Percentiles rank a stretch among this genome's conserved stretches.
phyloP scores from a whole-genome alignment of 2,888 invertebrate genomes.

The Terebella lapidaria region DNA sequence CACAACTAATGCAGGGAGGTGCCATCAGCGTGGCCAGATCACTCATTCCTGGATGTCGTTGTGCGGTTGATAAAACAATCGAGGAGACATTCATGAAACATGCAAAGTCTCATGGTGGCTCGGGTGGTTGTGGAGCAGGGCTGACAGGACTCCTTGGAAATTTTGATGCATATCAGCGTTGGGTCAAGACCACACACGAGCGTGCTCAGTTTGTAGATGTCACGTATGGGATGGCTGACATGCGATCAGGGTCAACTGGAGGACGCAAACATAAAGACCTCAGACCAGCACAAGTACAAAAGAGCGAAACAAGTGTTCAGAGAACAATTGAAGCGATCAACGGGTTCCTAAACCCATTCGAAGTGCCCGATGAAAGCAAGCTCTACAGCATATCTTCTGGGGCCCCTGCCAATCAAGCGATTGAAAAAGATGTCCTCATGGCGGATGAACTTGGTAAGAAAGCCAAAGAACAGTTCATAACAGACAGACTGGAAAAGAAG shows the following conservation, averaged over 20 bases:
- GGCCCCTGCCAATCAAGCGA: background rate
- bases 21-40: too few species aligned
- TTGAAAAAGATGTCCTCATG: background rate
- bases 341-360: background rate
- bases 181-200: conserved; percentile 13
- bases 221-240: background rate
- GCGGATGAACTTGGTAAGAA: background rate
- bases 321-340: background rate
- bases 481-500: background rate
- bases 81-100: too few species aligned
- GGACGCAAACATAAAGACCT: background rate
- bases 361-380: background rate
- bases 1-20: too few species aligned
- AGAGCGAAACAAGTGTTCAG: background rate
- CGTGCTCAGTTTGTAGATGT: background rate
- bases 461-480: background rate
- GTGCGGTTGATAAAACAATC: too few species aligned
- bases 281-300: background rate
- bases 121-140: too few species aligned
- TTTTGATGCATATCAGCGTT: conserved; percentile 23
- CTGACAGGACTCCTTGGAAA: conserved; percentile 18
- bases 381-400: conserved; percentile 5
- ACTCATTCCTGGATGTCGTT: too few species aligned
- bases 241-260: background rate
- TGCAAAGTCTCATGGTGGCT: too few species aligned